Conservation (phyloP, 2,797 vertebrate species). For the Hypotaenidia okinawae region DNA sequence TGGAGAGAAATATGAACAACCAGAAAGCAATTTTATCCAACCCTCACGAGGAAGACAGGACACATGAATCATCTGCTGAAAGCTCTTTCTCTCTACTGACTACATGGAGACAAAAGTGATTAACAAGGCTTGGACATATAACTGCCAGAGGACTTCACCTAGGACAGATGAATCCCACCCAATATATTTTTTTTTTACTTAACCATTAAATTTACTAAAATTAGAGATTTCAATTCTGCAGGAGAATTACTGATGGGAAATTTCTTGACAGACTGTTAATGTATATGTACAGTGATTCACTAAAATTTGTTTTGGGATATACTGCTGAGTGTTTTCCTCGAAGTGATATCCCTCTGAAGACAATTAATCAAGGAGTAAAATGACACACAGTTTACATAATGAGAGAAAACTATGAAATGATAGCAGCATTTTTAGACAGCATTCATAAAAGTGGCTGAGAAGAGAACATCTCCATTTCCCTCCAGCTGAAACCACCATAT, state of each 20-base stretch:
- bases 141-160: not conserved
- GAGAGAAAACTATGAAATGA: not conserved
- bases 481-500: not conserved
- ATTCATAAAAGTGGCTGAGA: not conserved
- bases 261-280: not conserved
- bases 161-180: not conserved
- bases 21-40: not conserved
- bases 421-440: not conserved
- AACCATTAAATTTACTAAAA: not conserved
- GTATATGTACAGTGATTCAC: not conserved
- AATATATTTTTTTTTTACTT: not conserved
- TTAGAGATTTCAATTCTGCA: not conserved
- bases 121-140: not conserved
- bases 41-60: not conserved
- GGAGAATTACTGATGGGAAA: not conserved
- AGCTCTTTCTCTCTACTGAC: not conserved
- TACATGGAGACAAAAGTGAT: not conserved
- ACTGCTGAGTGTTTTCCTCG: not conserved
- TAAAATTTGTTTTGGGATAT: not conserved
- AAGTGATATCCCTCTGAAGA: not conserved
- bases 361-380: not conserved
- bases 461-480: not conserved
- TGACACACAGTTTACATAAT: not conserved
- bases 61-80: not conserved
- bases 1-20: not conserved